A percentile compares a stretch with the other conserved stretches of the same genome.
These are phyloP conservation scores for Arrhamphus sclerolepis DNA, from an alignment of 2,797 vertebrate genomes.

Conservation along the genomic window DNA sequence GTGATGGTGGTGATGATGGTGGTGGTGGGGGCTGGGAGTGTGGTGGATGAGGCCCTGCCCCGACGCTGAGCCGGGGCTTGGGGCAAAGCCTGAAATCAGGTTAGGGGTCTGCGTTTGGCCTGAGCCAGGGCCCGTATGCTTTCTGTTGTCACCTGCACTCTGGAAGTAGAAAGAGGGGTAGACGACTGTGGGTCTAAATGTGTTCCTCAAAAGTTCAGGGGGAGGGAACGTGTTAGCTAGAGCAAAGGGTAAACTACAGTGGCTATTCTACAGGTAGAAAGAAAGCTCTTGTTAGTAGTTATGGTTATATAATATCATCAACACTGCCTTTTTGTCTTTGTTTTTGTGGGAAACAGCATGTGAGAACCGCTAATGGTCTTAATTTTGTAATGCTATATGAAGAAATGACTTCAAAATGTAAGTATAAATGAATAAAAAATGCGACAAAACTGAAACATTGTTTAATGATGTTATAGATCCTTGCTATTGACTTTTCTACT, in stretches of 20 bases:
- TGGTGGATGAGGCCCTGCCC: slow-evolving; percentile 54
- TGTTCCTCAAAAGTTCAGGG: slow-evolving; percentile 56
- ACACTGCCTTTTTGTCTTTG: too few species aligned
- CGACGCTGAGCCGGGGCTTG: slow-evolving; percentile 52
- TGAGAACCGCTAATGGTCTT: not conserved
- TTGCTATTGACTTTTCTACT: too few species aligned
- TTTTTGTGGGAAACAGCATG: not conserved
- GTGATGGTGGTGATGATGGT: slow-evolving; percentile 61
- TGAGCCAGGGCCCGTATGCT: slow-evolving; percentile 70
- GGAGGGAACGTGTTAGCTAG: slow-evolving; percentile 67
- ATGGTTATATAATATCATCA: not conserved
- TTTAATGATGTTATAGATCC: too few species aligned
- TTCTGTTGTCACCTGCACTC: slow-evolving; percentile 94
- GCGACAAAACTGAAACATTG: too few species aligned
- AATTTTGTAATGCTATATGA: not conserved
- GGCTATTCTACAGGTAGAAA: slow-evolving; percentile 60
- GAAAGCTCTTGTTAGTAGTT: slow-evolving; percentile 48
- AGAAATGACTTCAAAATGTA: not conserved
- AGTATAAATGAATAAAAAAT: too few species aligned
- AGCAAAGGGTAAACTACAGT: slow-evolving; percentile 58
- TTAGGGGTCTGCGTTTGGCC: slow-evolving; percentile 49
- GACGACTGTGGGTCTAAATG: slow-evolving; percentile 88
- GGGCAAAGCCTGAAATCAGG: slow-evolving; percentile 57
- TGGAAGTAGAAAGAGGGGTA: slow-evolving; percentile 98
- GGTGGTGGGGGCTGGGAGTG: slow-evolving; percentile 67